Base-by-base conservation (phyloP, 1,140 invertebrate genomes). In the Drosophila sechellia region DNA sequence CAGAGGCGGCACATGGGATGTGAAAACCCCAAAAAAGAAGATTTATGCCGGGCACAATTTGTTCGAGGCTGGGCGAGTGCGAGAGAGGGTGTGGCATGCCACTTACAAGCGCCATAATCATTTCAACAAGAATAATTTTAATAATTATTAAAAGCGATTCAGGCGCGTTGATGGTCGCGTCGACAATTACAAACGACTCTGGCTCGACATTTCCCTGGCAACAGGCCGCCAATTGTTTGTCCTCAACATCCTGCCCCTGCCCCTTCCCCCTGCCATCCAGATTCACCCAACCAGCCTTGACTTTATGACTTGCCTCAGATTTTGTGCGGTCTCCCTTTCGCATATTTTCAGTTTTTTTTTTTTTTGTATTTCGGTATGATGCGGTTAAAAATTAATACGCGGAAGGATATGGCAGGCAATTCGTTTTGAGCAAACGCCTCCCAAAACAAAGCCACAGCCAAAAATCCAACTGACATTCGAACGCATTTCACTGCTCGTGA, bases 81-180 rank as follows among this genome's bases (percentile, higher is more conserved):
- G 6, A 25, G 11, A 34, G 35, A 40, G 45, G 56, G 50, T 42
- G 55, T 43, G 63, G 76, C 65, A 58, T 74, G 75, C 86, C 79
- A 83, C 84, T 89, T 89, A 89, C 84, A 89, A 84, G 60, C 72
- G 79, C 84, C 79, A 89, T 89, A 89, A 89, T 89, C 79, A 89
- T 89, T 89, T 89, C 84, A 89, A 89, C 84, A 89, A 89, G 84
- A 89, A 89, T 89, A 89, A 89, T 89, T 89, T 84, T 89, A 89
- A 89, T 89, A 89, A 89, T 89, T 89, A 89, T 89, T 89, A 89
- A 84, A 89, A 79, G 71, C 75, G 59, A 79, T 77, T 79, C 71
- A 56, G 60, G 63, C 74, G 73, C 78, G 78, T 61, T 72, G 76
- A 80, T 66, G 78, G 70, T 66, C 73, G 71, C 77, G 60, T 55